phyloP scores from a whole-genome alignment of 2,888 invertebrate genomes.

The Heliconius cydno region DNA sequence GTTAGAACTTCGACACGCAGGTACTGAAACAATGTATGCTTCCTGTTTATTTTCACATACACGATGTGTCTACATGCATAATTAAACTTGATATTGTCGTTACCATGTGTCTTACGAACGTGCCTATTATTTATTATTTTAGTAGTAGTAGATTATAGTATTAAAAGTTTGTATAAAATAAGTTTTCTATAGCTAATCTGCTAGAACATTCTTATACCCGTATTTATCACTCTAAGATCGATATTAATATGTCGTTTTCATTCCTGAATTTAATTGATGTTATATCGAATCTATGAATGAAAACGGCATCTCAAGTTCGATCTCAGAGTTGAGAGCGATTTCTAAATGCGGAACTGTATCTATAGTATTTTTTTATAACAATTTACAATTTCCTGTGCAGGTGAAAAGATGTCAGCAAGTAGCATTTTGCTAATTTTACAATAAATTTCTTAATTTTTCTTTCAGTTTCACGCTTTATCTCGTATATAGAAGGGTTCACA shows the following conservation, averaged over 20 bases:
- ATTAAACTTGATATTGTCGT: constrained; percentile 32
- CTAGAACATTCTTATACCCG: not conserved
- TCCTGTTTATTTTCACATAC: constrained; percentile 61
- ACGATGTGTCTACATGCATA: constrained; percentile 26
- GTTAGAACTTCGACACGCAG: constrained; percentile 39
- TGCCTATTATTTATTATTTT: constrained; percentile 1
- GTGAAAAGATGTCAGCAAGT: too few relatives aligned
- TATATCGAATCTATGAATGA: too few relatives aligned
- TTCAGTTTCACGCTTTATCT: not conserved
- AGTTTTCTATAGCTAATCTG: not conserved
- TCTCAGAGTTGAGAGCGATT: too few relatives aligned
- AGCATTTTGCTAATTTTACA: not conserved
- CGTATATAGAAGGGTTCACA: not conserved
- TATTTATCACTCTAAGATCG: not conserved
- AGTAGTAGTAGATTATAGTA: constrained; percentile 2
- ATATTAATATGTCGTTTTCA: too few relatives aligned
- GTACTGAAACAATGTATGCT: constrained; percentile 56
- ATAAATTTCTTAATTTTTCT: not conserved
- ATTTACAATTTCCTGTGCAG: too few relatives aligned
- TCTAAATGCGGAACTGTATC: too few relatives aligned
- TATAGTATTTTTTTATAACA: too few relatives aligned
- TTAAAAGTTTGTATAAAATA: not conserved
- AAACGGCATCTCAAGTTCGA: too few relatives aligned
- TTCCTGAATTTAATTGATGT: too few relatives aligned
- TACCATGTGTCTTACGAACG: constrained; percentile 17